A percentile compares a stretch with the other conserved stretches of the same genome.
These are phyloP conservation scores for Polyodon spathula DNA, from an alignment of 2,113 vertebrate genomes.

Conservation along the genomic window DNA sequence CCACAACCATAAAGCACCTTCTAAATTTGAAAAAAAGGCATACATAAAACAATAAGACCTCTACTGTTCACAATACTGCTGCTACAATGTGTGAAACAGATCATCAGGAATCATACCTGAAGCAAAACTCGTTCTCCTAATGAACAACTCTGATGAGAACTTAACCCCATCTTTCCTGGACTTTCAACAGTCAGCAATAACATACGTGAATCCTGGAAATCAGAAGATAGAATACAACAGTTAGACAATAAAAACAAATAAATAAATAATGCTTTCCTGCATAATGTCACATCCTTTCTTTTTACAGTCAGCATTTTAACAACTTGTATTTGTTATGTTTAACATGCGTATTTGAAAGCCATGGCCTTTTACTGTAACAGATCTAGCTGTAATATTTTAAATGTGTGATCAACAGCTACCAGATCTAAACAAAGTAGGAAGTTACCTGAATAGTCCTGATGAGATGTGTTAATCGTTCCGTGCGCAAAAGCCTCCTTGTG, in stretches of 20 bases:
- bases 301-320: no score
- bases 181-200: conserved; percentile 40
- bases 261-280: no score
- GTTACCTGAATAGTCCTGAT: conserved; percentile 50
- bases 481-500: conserved; percentile 50
- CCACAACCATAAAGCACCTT: no score
- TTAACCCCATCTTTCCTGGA: conserved; percentile 23
- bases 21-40: neutral
- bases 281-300: no score
- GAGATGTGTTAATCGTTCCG: conserved; percentile 46
- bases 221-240: neutral
- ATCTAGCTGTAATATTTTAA: neutral
- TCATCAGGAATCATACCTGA: conserved; percentile 36
- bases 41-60: neutral
- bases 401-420: neutral
- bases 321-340: no score
- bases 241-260: neutral
- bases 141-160: conserved; percentile 39
- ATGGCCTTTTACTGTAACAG: neutral
- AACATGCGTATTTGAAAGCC: conserved; percentile 4
- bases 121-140: conserved; percentile 46
- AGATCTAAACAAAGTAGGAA: neutral
- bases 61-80: neutral
- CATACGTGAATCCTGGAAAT: conserved; percentile 45
- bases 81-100: neutral